Conservation (phyloP, 2,113 vertebrate species). For the Mustelus asterias region DNA sequence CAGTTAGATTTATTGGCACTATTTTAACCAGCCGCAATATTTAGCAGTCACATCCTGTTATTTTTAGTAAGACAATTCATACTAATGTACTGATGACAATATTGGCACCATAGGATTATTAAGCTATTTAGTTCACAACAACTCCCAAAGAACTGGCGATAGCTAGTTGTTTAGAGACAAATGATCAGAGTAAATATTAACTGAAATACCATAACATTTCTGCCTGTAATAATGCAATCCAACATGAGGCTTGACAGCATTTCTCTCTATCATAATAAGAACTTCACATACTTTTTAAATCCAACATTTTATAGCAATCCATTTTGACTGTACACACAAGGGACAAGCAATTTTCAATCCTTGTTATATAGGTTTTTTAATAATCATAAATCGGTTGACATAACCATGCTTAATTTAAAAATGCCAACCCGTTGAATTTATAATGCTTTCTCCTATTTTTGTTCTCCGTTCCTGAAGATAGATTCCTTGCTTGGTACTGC, state of each 20-base stretch:
- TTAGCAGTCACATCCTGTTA: conserved; percentile 42
- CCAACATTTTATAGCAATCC: neutral
- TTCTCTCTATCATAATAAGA: neutral
- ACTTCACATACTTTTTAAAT: neutral
- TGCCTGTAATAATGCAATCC: neutral
- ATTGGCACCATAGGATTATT: conserved; percentile 45
- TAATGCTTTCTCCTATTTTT: neutral
- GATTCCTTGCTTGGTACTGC: neutral
- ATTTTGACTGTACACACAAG: neutral
- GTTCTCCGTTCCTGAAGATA: neutral
- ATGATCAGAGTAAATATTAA: neutral
- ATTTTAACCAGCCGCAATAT: conserved; percentile 47
- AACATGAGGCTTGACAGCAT: neutral
- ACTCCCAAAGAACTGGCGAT: conserved; percentile 35
- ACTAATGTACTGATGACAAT: conserved; percentile 46
- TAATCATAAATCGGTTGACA: neutral
- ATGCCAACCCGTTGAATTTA: neutral
- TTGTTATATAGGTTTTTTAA: neutral
- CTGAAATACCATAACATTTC: neutral
- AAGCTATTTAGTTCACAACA: conserved; percentile 43
- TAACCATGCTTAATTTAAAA: neutral
- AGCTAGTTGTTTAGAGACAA: neutral
- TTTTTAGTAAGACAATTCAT: conserved; percentile 48
- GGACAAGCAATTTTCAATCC: neutral
- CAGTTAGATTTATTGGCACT: conserved; percentile 42